Percentiles rank a stretch among this genome's conserved stretches.
Evolutionary conservation across 2,797 vertebrate genomes (phyloP).

Genomic region (Malacoraja senta): DNA sequence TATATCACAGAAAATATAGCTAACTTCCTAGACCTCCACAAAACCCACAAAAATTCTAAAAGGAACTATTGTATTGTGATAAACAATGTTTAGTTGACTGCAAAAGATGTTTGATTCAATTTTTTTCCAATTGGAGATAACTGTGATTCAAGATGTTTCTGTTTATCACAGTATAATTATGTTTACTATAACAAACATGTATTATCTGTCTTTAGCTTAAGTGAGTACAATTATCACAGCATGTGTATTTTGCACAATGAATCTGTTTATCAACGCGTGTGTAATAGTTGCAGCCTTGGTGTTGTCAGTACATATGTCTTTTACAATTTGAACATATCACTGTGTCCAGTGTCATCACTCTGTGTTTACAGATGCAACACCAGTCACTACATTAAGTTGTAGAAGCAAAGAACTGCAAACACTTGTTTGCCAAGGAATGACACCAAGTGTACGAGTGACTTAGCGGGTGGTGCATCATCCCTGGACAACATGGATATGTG

Average conservation of each 20-base stretch:
- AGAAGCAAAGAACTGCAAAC: no score
- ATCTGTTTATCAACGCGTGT: conserved; percentile 22
- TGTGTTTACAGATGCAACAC: neutral
- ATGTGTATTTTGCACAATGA: conserved; percentile 20
- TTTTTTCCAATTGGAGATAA: neutral
- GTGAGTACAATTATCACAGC: conserved; percentile 27
- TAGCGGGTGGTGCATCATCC: no score
- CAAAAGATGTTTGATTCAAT: neutral
- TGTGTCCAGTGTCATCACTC: neutral
- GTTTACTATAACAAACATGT: conserved; percentile 9
- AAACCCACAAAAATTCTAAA: neutral
- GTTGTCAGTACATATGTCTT: neutral
- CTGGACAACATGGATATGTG: no score
- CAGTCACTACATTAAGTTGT: neutral
- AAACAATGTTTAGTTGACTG: neutral
- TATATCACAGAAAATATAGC: neutral
- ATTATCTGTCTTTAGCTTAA: conserved; percentile 22
- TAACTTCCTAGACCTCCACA: neutral
- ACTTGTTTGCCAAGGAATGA: no score
- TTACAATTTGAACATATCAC: neutral
- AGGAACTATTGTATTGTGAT: neutral
- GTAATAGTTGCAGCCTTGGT: conserved; percentile 11
- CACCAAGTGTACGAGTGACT: no score
- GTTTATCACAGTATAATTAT: conserved; percentile 24
- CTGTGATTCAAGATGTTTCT: conserved; percentile 6